Percentiles rank a stretch among this genome's conserved stretches.
These are phyloP conservation scores for Protobothrops flavoviridis DNA, from an alignment of 2,113 vertebrate genomes.

Conservation along the genomic window DNA sequence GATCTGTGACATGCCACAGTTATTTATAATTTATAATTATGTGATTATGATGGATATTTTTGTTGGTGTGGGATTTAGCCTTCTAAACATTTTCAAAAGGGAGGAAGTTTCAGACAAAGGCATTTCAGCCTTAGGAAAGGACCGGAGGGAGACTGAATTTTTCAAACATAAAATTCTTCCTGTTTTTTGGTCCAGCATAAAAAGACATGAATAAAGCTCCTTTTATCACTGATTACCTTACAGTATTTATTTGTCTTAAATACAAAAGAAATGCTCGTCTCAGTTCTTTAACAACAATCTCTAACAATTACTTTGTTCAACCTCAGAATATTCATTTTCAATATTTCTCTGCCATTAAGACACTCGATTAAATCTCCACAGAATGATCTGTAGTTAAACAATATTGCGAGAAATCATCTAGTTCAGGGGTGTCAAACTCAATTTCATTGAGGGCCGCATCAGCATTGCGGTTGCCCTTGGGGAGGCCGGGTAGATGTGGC, in stretches of 20 bases:
- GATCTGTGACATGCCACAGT: not conserved
- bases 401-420: not conserved
- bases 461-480: too few relatives aligned
- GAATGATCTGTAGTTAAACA: not conserved
- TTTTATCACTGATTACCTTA: not conserved
- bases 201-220: too few relatives aligned
- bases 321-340: conserved; percentile 14
- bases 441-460: too few relatives aligned
- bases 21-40: not conserved
- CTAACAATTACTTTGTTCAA: conserved; percentile 14
- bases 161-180: not conserved
- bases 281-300: not conserved
- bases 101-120: not conserved
- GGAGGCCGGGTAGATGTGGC: too few relatives aligned
- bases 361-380: not conserved
- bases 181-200: not conserved
- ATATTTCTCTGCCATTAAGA: not conserved
- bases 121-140: not conserved
- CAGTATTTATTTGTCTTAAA: not conserved
- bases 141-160: rapidly evolving
- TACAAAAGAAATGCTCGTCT: not conserved
- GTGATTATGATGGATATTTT: not conserved
- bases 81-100: not conserved
- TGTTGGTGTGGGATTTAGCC: not conserved
- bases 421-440: not conserved